phyloP scores from a whole-genome alignment of 1,140 invertebrate species.

The Drosophila punjabiensis region DNA sequence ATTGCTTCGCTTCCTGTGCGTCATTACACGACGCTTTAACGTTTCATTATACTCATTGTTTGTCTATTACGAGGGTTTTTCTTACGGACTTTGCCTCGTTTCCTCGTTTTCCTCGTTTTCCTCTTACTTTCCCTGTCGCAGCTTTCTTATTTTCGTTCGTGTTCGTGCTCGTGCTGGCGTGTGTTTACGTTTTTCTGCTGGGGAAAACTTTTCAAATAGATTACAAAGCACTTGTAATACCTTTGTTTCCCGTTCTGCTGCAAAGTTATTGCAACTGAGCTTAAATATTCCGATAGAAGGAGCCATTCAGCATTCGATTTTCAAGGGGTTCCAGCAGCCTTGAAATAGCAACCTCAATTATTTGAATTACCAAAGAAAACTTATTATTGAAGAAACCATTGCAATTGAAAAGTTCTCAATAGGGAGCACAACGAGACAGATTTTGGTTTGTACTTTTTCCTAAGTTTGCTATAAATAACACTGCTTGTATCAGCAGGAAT shows the following conservation, averaged over 20 bases:
- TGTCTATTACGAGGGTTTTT: constrained; percentile 69
- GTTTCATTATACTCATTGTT: constrained; percentile 71
- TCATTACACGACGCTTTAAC: constrained; percentile 69
- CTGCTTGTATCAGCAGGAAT: not conserved
- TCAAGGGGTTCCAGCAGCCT: constrained; percentile 1
- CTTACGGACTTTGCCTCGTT: constrained; percentile 29
- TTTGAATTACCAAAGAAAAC: constrained; percentile 8
- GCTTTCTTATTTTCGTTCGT: constrained; percentile 36
- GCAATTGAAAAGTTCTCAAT: not conserved
- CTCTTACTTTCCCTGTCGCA: not conserved
- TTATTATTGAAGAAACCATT: not conserved
- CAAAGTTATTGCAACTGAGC: constrained; percentile 79
- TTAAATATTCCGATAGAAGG: constrained; percentile 46
- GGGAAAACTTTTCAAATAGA: constrained; percentile 73
- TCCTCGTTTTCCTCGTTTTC: constrained; percentile 2
- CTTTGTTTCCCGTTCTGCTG: constrained; percentile 50
- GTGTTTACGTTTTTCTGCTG: constrained; percentile 44
- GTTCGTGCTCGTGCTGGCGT: constrained; percentile 16
- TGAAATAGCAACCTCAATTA: constrained; percentile 6
- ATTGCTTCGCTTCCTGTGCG: constrained; percentile 71
- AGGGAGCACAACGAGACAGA: not conserved
- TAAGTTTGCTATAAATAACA: not conserved
- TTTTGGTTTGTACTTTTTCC: not conserved
- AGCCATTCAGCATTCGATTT: constrained; percentile 30
- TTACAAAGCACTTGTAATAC: constrained; percentile 77